These are phyloP conservation scores for Adelges cooleyi DNA, from an alignment of 1,140 invertebrate species.

Conservation along the genomic window DNA sequence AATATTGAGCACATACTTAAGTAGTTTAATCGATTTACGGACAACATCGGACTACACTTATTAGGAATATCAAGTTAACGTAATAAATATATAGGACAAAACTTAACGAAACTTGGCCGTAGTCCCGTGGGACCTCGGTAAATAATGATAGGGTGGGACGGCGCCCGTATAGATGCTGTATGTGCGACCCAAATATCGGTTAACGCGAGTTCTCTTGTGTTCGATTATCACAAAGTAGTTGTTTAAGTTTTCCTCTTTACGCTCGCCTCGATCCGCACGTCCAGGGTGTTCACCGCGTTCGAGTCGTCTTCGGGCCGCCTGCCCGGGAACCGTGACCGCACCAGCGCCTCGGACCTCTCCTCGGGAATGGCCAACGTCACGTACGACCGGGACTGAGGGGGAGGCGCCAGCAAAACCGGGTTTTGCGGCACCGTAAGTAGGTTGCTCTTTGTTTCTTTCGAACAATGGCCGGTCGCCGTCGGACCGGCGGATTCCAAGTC, in stretches of 20 bases:
- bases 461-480: neutral
- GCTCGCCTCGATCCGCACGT: conserved; percentile 9
- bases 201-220: too few relatives aligned
- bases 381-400: neutral
- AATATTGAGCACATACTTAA: too few relatives aligned
- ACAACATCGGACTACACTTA: too few relatives aligned
- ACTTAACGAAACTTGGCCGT: too few relatives aligned
- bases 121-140: too few relatives aligned
- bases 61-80: too few relatives aligned
- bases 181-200: neutral
- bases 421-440: neutral
- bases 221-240: too few relatives aligned
- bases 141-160: neutral
- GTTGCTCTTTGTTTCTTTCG: neutral
- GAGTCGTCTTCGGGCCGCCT: neutral
- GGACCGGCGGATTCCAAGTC: neutral
- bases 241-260: neutral
- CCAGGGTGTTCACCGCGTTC: neutral
- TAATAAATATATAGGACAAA: too few relatives aligned
- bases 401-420: neutral
- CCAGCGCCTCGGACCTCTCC: neutral
- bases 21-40: too few relatives aligned
- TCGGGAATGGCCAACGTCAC: conserved; percentile 19
- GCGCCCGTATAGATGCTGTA: neutral
- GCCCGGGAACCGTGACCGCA: conserved; percentile 4